Evolutionary conservation across 2,113 vertebrate genomes (phyloP), one percentile per base, ranked within the genome.

Genomic region (Glareola pratincola): DNA sequence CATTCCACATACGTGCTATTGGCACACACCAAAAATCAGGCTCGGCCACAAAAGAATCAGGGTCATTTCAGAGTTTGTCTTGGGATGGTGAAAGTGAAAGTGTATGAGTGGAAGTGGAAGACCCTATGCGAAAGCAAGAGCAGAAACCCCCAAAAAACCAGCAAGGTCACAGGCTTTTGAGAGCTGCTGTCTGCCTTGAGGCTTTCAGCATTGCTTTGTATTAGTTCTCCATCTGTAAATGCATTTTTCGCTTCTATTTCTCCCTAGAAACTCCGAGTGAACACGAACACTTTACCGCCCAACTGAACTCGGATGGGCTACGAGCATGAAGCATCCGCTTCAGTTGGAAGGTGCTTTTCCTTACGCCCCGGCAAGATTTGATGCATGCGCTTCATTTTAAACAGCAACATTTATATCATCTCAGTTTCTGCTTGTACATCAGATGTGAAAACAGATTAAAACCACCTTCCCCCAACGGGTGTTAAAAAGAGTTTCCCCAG

Each of bases 1-100:
- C 32, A 16, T 50, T 54, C 37, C 32, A 20, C n/a, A 10, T 1
- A 6, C 1, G 1, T 4, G 12, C 22, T 53, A 48, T 3, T 48
- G 27, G 18, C 6, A 48, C 34, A 34, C 50, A 41, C 15, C 59
- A 5, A 66, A 54, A 39, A 53, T 14, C 41, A 73, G 12, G 32
- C 62, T 7, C 29, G 45, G 57, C 6, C 37, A 41, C n/a, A 24
- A 47, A 54, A 66, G 19, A 22, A 64, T 12, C 30, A n/a, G 15
- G 16, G 27, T 50, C 36, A 47, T 85, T 76, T 51, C 43, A 85
- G 14, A 50, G 24, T 39, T 64, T 56, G 27, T 14, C 69, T 54
- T 59, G 23, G 20, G 24, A 60, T 22, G 20, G 21, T 3, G 1
- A 36, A 16, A 51, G 19, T 45, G 37, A 63, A 78, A 69, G 50